A percentile compares a stretch with the other conserved stretches of the same genome.
These are phyloP conservation scores for Sarcophaga caerulescens DNA, from an alignment of 2,888 invertebrate genomes.

Conservation along the genomic window DNA sequence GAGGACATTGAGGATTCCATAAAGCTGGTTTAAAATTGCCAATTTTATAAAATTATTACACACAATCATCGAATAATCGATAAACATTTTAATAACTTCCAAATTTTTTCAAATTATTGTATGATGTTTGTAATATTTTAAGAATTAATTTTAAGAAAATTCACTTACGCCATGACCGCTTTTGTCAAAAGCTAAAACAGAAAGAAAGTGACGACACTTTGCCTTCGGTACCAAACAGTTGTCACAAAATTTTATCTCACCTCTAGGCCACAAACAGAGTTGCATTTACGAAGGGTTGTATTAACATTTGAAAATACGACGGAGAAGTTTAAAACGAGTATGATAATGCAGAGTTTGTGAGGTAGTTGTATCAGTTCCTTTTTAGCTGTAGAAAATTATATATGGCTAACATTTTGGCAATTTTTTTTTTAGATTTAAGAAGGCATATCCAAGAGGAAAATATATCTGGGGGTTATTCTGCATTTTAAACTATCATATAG, in stretches of 20 bases:
- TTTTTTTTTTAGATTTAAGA: no score
- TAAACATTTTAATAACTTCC: not conserved
- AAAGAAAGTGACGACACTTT: constrained; percentile 70
- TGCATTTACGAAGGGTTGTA: not conserved
- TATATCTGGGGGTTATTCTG: no score
- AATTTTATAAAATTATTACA: constrained; percentile 54
- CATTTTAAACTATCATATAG: no score
- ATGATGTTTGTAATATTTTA: constrained; percentile 62
- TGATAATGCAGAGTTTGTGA: no score
- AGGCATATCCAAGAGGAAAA: no score
- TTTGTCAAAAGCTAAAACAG: constrained; percentile 71
- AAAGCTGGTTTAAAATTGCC: constrained; percentile 81
- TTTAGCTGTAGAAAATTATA: no score
- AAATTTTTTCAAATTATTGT: not conserved
- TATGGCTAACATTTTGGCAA: no score
- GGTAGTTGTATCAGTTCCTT: no score
- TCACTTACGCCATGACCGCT: constrained; percentile 78
- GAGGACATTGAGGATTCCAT: constrained; percentile 75
- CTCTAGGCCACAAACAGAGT: not conserved
- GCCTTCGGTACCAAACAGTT: not conserved
- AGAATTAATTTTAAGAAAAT: constrained; percentile 64
- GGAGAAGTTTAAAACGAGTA: no score
- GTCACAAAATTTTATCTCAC: constrained; percentile 1
- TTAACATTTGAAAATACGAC: no score
- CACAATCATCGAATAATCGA: not conserved